phyloP scores from a whole-genome alignment of 2,888 invertebrate species.

The Melanostoma mellinum region DNA sequence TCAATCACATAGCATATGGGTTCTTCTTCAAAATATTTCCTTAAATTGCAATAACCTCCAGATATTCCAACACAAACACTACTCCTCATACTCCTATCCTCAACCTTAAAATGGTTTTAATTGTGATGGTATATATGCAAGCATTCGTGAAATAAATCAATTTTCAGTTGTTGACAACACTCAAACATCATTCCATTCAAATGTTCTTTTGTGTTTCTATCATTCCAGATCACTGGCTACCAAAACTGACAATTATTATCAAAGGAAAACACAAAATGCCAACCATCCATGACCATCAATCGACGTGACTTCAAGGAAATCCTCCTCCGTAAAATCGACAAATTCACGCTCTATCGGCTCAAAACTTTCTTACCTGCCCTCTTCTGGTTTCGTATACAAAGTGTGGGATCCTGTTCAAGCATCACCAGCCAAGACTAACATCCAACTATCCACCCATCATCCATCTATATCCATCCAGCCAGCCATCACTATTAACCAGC shows the following conservation, averaged over 20 bases:
- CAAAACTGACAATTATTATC: conserved; percentile 41
- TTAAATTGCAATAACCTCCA: too few relatives aligned
- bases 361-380: conserved; percentile 30
- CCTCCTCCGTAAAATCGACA: conserved; percentile 42
- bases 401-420: background rate
- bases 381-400: conserved; percentile 9
- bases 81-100: too few relatives aligned
- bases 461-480: background rate
- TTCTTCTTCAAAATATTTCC: too few relatives aligned
- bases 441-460: background rate
- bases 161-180: background rate
- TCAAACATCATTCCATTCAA: conserved; percentile 22
- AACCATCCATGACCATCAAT: conserved; percentile 65
- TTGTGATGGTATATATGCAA: too few relatives aligned
- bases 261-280: conserved; percentile 57
- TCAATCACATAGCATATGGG: too few relatives aligned
- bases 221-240: conserved; percentile 59
- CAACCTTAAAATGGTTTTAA: too few relatives aligned
- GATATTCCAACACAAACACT: too few relatives aligned
- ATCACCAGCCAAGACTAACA: background rate
- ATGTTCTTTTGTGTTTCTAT: conserved; percentile 13
- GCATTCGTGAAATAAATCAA: too few relatives aligned
- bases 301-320: conserved; percentile 61
- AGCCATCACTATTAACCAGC: conserved; percentile 12
- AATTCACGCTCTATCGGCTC: conserved; percentile 57